Percentiles rank a stretch among this genome's conserved stretches.
phyloP scores from a whole-genome alignment of 2,113 vertebrate genomes.

The Hippocampus comes region DNA sequence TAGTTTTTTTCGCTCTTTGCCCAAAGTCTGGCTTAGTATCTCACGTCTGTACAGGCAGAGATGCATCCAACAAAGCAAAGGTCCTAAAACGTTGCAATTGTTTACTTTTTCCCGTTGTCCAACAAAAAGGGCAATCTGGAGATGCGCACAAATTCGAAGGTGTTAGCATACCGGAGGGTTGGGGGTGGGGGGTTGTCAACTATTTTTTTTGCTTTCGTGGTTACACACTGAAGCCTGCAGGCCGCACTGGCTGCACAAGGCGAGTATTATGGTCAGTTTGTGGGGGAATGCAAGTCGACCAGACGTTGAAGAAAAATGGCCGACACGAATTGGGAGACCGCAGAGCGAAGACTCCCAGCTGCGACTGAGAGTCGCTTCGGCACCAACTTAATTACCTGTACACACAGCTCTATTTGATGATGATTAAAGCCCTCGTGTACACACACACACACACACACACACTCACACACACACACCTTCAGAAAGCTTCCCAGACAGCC shows the following conservation, averaged over 20 bases:
- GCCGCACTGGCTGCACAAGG: conserved; percentile 61
- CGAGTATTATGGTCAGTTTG: conserved; percentile 71
- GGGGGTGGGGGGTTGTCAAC: conserved; percentile 5
- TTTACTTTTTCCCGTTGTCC: too few relatives aligned
- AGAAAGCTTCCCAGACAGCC: conserved; percentile 45
- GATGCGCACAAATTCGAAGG: neutral
- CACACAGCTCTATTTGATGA: conserved; percentile 66
- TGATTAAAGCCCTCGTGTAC: conserved; percentile 64
- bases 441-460: conserved; percentile 12
- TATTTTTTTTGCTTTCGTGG: conserved; percentile 45
- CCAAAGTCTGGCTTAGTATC: too few relatives aligned
- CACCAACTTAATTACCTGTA: conserved; percentile 69
- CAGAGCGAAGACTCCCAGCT: conserved; percentile 16
- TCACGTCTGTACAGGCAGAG: too few relatives aligned
- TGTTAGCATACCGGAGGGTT: conserved; percentile 1
- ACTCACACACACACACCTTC: conserved; percentile 31
- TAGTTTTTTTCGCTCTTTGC: too few relatives aligned
- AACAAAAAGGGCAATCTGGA: neutral
- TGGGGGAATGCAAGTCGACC: conserved; percentile 55
- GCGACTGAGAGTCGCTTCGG: conserved; percentile 63
- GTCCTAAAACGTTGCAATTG: too few relatives aligned
- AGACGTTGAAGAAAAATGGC: conserved; percentile 40
- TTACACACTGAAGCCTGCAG: conserved; percentile 55
- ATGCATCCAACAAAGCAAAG: too few relatives aligned
- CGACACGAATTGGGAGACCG: neutral